Evolutionary conservation across 2,797 vertebrate species (phyloP).

Genomic region (Acanthurus leucopareius): DNA sequence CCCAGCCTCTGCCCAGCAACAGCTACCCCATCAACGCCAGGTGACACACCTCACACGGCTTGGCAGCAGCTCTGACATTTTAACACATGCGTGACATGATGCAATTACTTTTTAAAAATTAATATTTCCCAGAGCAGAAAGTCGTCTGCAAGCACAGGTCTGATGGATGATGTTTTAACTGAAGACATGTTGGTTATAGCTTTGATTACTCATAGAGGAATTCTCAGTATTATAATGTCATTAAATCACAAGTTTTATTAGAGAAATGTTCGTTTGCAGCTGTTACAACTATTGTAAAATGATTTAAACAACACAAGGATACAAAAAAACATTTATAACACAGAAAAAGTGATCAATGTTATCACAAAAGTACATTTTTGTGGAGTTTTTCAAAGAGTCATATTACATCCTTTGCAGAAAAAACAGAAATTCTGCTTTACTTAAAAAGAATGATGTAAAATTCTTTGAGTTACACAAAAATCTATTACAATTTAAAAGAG

Average conservation of each 20-base stretch:
- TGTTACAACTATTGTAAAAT: neutral
- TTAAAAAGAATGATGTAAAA: too few relatives aligned
- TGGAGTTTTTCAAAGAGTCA: too few relatives aligned
- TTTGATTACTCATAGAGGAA: neutral
- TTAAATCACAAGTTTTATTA: neutral
- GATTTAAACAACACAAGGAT: too few relatives aligned
- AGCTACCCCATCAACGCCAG: conserved; percentile 83
- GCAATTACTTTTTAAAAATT: neutral
- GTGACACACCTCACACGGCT: conserved; percentile 64
- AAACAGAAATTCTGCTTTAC: too few relatives aligned
- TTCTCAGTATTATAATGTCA: too few relatives aligned
- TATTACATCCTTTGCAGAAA: too few relatives aligned
- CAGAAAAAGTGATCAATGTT: too few relatives aligned
- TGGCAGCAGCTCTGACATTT: neutral
- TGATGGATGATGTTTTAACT: neutral
- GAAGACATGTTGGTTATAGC: neutral
- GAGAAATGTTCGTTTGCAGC: neutral
- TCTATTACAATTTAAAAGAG: too few relatives aligned
- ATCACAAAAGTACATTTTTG: too few relatives aligned
- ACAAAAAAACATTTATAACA: too few relatives aligned
- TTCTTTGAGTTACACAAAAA: too few relatives aligned
- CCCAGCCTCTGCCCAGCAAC: conserved; percentile 81
- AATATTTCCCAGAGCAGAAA: neutral
- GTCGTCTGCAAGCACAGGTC: too few relatives aligned
- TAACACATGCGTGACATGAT: neutral